Evolutionary conservation across 2,888 invertebrate genomes (phyloP), one percentile per base, ranked within the genome.

Genomic region (Acronicta leporina): DNA sequence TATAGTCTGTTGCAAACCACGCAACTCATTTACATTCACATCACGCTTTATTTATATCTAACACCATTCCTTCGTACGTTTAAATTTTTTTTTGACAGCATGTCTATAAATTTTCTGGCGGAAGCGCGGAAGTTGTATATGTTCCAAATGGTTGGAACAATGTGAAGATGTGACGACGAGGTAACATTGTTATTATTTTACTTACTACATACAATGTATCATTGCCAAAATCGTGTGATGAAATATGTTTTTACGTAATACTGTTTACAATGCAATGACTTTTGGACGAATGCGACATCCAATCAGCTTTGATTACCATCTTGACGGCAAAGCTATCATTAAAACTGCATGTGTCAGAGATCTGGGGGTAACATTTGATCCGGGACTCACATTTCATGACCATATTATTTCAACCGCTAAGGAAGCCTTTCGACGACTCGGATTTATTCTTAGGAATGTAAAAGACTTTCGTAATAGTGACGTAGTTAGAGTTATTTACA

Each of bases 191-290:
- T 20, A 55, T 47, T 44, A 47, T 44, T 57, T 57, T 38, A 38
- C 35, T 52, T 61, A 11, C 45, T 38, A 38, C 35, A 50, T 61
- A 11, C 45, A 43, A 57, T 75, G 76, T 71, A 61, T 30, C 13
- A 42, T 15, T 78, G 75, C 72, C 71, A 77, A 56, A 59, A 41
- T 46, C 20, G 35, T 46, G 51, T 66, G 78, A 64, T 46, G 67
- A 70, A 49, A 55, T 60, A n/a, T 53, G 25, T 55, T 65, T 73
- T 65, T 57, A 68, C 58, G 57, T 67, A 54, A 70, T 59, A 54
- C 33, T 59, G 54, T 13, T 47, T 47, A 47, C 20, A 3, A 20
- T 20, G 20, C 20, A 3, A n/a, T n/a, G n/a, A n/a, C n/a, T n/a
- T n/a, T n/a, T n/a, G n/a, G n/a, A n/a, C n/a, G n/a, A n/a, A n/a